Conservation (phyloP, 2,888 invertebrate genomes). For the Lepidochitona cinerea region DNA sequence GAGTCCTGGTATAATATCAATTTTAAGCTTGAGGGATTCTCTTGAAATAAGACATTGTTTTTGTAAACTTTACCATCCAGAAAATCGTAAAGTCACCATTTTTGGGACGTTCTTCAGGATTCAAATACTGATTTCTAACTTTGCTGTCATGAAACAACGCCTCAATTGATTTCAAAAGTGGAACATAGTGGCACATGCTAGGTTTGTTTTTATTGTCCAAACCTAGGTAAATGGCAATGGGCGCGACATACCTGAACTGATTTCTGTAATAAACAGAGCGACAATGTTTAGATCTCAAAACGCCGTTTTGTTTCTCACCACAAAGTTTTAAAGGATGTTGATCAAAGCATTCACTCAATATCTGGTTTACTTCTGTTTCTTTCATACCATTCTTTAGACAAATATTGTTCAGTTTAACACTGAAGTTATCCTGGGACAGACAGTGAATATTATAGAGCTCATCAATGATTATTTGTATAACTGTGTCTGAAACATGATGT, state of each 20-base stretch:
- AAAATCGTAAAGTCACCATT: background rate
- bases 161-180: background rate
- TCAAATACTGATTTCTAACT: background rate
- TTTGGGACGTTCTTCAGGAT: background rate
- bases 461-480: constrained; percentile 6
- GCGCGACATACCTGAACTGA: constrained; percentile 6
- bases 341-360: background rate
- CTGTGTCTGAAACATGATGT: background rate
- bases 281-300: background rate
- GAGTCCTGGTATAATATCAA: background rate
- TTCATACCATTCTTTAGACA: background rate
- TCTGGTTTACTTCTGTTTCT: background rate
- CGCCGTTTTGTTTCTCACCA: background rate
- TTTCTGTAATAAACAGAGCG: background rate
- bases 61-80: background rate
- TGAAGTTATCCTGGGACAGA: background rate
- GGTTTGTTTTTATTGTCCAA: background rate
- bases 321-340: background rate
- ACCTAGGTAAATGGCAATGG: constrained; percentile 2
- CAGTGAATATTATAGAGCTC: background rate
- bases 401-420: background rate
- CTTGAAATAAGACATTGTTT: background rate
- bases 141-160: background rate
- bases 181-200: constrained; percentile 10
- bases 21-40: background rate